phyloP scores from a whole-genome alignment of 1,140 invertebrate genomes.

The Bombus terrestris region DNA sequence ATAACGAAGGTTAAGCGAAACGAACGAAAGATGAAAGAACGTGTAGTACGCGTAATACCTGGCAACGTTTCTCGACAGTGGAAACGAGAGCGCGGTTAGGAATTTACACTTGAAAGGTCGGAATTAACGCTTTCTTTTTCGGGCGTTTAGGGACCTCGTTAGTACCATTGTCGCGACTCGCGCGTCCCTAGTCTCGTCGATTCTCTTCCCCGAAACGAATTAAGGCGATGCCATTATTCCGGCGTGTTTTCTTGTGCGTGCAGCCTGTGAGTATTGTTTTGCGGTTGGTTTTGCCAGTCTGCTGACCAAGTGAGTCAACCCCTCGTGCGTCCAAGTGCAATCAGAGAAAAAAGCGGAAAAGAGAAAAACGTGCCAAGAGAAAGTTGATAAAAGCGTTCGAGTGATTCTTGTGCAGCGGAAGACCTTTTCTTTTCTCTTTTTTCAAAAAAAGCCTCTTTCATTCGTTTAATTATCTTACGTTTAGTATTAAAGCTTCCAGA shows the following conservation, averaged over 20 bases:
- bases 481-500: slow-evolving; percentile 17
- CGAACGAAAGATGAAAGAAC: neutral
- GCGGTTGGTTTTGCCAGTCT: slow-evolving; percentile 6
- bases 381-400: neutral
- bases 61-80: neutral
- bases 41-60: neutral
- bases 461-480: neutral
- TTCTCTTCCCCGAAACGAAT: slow-evolving; percentile 45
- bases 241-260: slow-evolving; percentile 47
- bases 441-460: too few species aligned
- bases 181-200: slow-evolving; percentile 15
- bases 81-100: slow-evolving; percentile 41
- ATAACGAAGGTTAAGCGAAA: too few species aligned
- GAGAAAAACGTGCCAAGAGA: slow-evolving; percentile 14
- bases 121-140: slow-evolving; percentile 60
- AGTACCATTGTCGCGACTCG: slow-evolving; percentile 52
- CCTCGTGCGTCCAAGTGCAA: slow-evolving; percentile 32
- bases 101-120: slow-evolving; percentile 64
- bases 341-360: slow-evolving; percentile 14
- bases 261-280: slow-evolving; percentile 25
- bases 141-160: slow-evolving; percentile 44
- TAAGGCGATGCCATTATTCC: slow-evolving; percentile 49
- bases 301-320: neutral
- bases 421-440: neutral
- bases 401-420: neutral